These are phyloP conservation scores for Umimayanthus kanabou DNA, from an alignment of 92 coral and sea anemone genomes.

Conservation along the genomic window DNA sequence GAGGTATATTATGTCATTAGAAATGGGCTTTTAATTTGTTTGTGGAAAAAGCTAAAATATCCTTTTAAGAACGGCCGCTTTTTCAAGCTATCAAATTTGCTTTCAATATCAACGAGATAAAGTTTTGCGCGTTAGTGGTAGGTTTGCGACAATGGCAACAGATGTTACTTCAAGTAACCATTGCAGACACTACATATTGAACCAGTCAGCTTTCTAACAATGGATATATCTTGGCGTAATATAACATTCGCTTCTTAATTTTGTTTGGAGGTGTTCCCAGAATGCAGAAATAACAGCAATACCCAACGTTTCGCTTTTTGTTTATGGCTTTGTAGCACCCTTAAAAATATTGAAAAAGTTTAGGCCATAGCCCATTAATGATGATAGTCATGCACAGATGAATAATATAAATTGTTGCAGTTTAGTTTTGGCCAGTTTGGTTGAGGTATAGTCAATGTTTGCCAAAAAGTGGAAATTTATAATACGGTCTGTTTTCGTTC, in stretches of 20 bases:
- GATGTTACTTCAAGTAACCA: slow-evolving; percentile 26
- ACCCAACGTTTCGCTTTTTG: neutral
- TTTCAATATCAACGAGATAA: neutral
- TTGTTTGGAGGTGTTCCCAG: neutral
- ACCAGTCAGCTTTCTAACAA: slow-evolving; percentile 1
- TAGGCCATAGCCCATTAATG: neutral
- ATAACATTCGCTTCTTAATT: neutral
- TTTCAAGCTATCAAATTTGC: neutral
- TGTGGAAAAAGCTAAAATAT: neutral
- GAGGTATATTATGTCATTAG: neutral
- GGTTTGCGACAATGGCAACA: neutral
- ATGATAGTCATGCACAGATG: neutral
- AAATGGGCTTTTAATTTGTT: neutral
- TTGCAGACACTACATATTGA: neutral
- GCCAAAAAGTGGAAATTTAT: neutral
- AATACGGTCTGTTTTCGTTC: neutral
- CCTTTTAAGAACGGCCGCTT: neutral
- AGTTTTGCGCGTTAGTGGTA: neutral
- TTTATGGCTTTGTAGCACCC: neutral
- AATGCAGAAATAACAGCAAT: neutral
- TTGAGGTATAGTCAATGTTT: neutral
- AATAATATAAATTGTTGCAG: neutral
- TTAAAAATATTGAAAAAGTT: neutral
- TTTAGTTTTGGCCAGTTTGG: neutral
- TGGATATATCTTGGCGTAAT: neutral